These are phyloP conservation scores for Timandra comae DNA, from an alignment of 2,888 invertebrate genomes.

Conservation along the genomic window DNA sequence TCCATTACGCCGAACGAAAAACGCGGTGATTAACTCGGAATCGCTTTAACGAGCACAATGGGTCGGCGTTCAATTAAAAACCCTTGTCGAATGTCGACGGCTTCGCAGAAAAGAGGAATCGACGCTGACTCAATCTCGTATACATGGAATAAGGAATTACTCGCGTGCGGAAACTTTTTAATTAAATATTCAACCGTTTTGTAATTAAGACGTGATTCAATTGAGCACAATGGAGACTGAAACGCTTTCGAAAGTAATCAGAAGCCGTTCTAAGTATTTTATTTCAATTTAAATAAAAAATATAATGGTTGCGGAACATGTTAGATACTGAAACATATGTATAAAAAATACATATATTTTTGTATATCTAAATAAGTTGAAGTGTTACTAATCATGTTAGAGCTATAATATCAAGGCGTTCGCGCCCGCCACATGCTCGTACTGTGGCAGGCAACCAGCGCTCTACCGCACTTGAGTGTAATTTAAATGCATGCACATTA, in stretches of 20 bases:
- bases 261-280: slow-evolving; percentile 41
- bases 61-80: slow-evolving; percentile 72
- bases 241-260: slow-evolving; percentile 54
- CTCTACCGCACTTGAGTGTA: slow-evolving; percentile 51
- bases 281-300: slow-evolving; percentile 27
- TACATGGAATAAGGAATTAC: slow-evolving; percentile 73
- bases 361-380: no score
- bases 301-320: no score
- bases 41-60: slow-evolving; percentile 74
- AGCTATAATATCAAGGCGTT: no score
- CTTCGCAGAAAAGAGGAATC: slow-evolving; percentile 63
- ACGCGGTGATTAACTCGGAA: slow-evolving; percentile 72
- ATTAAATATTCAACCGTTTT: slow-evolving; percentile 73
- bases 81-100: slow-evolving; percentile 69
- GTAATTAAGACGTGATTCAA: slow-evolving; percentile 72
- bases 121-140: slow-evolving; percentile 70
- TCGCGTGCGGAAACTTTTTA: slow-evolving; percentile 74
- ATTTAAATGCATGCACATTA: slow-evolving; percentile 67
- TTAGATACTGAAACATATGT: no score
- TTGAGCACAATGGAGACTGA: slow-evolving; percentile 57
- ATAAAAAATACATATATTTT: no score
- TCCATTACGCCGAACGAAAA: slow-evolving; percentile 72
- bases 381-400: no score
- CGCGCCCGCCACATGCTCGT: slow-evolving; percentile 1
- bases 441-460: slow-evolving; percentile 4